Percentiles rank a stretch among this genome's conserved stretches.
Evolutionary conservation across 2,888 invertebrate genomes (phyloP).

Genomic region (Hirtodrosophila trivittata): DNA sequence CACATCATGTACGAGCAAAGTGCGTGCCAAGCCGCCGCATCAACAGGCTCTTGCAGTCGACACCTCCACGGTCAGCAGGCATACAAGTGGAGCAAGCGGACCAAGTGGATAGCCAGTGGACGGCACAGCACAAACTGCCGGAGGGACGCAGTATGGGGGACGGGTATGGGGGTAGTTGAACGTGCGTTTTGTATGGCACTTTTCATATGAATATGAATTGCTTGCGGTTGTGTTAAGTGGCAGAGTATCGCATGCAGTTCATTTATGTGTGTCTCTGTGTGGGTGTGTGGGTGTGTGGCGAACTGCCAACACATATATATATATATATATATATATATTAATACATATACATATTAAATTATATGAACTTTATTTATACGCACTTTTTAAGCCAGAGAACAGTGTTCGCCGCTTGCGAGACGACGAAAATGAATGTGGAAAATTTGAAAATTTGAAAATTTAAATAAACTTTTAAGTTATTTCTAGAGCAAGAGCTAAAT

Average conservation of each 20-base stretch:
- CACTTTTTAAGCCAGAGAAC: slow-evolving; percentile 36
- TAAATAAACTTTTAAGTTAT: no score
- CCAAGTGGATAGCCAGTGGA: slow-evolving; percentile 49
- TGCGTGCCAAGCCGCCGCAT: slow-evolving; percentile 69
- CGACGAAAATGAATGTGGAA: slow-evolving; percentile 24
- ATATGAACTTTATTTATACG: slow-evolving; percentile 17
- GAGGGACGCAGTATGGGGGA: neutral
- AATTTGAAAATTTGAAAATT: no score
- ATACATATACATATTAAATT: slow-evolving; percentile 16
- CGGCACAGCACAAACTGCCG: slow-evolving; percentile 27
- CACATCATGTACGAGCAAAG: slow-evolving; percentile 38
- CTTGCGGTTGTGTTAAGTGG: slow-evolving; percentile 76
- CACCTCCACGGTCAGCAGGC: slow-evolving; percentile 59
- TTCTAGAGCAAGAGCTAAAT: no score
- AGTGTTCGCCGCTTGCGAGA: neutral
- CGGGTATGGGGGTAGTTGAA: slow-evolving; percentile 39
- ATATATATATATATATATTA: neutral
- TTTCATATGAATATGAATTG: slow-evolving; percentile 78
- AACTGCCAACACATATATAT: slow-evolving; percentile 7
- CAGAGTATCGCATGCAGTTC: slow-evolving; percentile 49
- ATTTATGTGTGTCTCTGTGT: slow-evolving; percentile 37
- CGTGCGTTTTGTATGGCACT: slow-evolving; percentile 63
- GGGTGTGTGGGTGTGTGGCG: slow-evolving; percentile 3
- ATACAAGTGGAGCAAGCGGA: slow-evolving; percentile 46
- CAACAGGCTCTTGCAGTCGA: slow-evolving; percentile 64